A percentile compares a stretch with the other conserved stretches of the same genome.
Evolutionary conservation across 1,140 invertebrate genomes (phyloP).

Genomic region (Apolygus lucorum): DNA sequence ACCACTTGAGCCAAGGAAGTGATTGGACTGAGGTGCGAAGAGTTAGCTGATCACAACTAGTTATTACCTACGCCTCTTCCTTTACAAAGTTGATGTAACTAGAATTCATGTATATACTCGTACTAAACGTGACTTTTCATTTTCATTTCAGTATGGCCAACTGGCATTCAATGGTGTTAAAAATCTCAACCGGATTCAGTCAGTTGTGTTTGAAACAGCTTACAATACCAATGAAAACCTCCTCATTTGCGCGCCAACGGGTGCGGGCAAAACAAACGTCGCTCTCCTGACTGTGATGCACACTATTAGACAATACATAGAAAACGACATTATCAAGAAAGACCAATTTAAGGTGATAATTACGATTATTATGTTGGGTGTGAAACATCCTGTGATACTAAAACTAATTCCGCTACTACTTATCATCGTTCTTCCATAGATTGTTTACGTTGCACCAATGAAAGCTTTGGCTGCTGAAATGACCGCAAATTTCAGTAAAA

Average conservation of each 20-base stretch:
- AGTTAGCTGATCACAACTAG: too few relatives aligned
- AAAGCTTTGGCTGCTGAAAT: slow-evolving; percentile 98
- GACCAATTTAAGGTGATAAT: slow-evolving; percentile 80
- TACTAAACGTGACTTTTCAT: too few relatives aligned
- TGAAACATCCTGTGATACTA: too few relatives aligned
- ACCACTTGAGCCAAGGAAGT: too few relatives aligned
- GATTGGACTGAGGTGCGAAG: too few relatives aligned
- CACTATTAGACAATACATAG: slow-evolving; percentile 77
- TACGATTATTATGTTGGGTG: too few relatives aligned
- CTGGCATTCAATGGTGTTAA: slow-evolving; percentile 80
- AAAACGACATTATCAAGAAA: slow-evolving; percentile 68
- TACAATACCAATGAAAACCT: slow-evolving; percentile 97
- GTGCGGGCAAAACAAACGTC: slow-evolving; percentile 97
- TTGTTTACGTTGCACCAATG: slow-evolving; percentile 99
- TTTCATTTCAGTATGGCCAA: slow-evolving; percentile 63
- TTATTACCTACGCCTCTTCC: too few relatives aligned
- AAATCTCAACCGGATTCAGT: slow-evolving; percentile 87
- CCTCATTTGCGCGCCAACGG: slow-evolving; percentile 90
- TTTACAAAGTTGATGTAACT: too few relatives aligned
- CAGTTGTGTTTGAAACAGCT: slow-evolving; percentile 88
- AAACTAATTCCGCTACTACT: too few relatives aligned
- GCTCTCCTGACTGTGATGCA: slow-evolving; percentile 88
- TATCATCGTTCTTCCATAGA: slow-evolving; percentile 58
- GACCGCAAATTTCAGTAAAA: slow-evolving; percentile 85
- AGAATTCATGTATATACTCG: too few relatives aligned